These are phyloP conservation scores for Bubalus kerabau DNA, from an alignment of 2,113 vertebrate species.

Conservation along the genomic window DNA sequence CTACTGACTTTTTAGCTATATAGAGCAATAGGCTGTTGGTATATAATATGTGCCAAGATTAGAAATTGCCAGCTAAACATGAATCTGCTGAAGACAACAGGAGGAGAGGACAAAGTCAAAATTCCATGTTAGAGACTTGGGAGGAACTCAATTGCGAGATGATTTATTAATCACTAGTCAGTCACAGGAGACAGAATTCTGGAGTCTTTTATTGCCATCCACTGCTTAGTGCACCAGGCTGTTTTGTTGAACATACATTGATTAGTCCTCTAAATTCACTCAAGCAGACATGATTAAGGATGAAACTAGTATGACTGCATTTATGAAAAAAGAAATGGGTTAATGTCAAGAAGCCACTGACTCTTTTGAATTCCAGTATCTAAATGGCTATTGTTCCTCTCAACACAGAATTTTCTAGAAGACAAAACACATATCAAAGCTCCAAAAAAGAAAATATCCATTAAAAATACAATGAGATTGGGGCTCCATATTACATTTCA, in stretches of 20 bases:
- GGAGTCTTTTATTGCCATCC: neutral
- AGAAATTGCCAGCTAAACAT: neutral
- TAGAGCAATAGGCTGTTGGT: neutral
- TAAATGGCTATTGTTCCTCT: constrained; percentile 60
- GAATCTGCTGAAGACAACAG: neutral
- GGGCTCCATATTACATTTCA: neutral
- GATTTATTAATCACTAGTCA: neutral
- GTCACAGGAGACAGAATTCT: constrained; percentile 2
- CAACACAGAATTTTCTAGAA: constrained; percentile 63
- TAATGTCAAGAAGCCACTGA: constrained; percentile 61
- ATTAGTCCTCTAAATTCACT: constrained; percentile 23
- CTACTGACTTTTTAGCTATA: neutral
- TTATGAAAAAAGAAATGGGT: constrained; percentile 60
- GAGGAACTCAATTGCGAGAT: neutral
- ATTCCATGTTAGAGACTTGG: constrained; percentile 14
- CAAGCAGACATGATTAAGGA: constrained; percentile 34
- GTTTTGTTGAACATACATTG: neutral
- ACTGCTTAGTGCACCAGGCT: neutral
- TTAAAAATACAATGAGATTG: constrained; percentile 65
- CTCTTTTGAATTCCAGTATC: constrained; percentile 63
- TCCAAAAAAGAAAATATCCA: constrained; percentile 70
- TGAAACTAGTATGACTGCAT: constrained; percentile 16
- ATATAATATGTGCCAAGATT: neutral
- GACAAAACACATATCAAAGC: constrained; percentile 49
- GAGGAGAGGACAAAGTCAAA: constrained; percentile 31